phyloP scores from a whole-genome alignment of 2,797 vertebrate genomes.

The Cheirogaleus major region DNA sequence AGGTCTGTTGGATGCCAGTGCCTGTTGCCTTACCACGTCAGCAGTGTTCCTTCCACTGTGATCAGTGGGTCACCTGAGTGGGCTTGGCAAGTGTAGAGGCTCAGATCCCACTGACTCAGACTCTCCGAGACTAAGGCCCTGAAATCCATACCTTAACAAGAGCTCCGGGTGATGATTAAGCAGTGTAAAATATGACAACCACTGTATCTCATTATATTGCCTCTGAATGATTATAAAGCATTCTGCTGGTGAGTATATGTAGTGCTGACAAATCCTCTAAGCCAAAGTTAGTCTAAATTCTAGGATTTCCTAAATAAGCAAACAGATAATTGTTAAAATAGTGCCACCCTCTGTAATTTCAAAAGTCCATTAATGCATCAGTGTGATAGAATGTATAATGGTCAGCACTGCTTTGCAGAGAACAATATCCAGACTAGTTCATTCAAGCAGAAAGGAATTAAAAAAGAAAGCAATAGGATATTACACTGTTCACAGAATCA shows the following conservation, averaged over 20 bases:
- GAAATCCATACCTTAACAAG: background rate
- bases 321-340: background rate
- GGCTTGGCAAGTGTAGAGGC: background rate
- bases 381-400: background rate
- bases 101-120: background rate
- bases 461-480: background rate
- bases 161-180: background rate
- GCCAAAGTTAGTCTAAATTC: background rate
- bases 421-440: background rate
- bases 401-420: background rate
- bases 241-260: fast-evolving
- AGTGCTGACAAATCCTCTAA: background rate
- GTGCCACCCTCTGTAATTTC: background rate
- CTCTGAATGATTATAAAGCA: background rate
- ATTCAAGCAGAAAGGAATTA: background rate
- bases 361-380: background rate
- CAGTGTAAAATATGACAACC: background rate
- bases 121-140: background rate
- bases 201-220: background rate
- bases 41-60: background rate
- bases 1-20: background rate
- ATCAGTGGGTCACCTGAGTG: background rate
- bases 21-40: background rate
- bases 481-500: background rate
- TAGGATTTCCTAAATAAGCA: background rate